Base-by-base conservation (phyloP, 2,888 invertebrate genomes). In the Calliopum simillimum region DNA sequence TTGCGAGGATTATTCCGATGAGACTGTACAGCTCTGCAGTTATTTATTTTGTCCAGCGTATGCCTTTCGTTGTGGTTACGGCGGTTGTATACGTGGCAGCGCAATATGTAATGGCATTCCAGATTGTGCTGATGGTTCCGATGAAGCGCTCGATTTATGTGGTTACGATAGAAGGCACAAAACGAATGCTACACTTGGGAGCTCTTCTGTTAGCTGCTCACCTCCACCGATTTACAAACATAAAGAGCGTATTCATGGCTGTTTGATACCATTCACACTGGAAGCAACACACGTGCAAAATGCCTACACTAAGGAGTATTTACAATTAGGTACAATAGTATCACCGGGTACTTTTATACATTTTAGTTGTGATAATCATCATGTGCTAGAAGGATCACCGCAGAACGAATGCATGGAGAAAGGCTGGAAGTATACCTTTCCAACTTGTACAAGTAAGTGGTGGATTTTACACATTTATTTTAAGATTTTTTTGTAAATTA, bases 41-140 rank as follows among this genome's bases (percentile, higher is more conserved):
- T 41, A 62, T 23, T 55, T 53, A 6, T 67, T 77, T 71, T 91
- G 91, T 76, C 86, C 87, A 0, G 73, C 80, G 0, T 88, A 87
- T 74, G 86, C 89, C 47, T 82, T 80, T 70, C 78, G 77, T 43
- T 85, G 85, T 70, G 80, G 79, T 19, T 84, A 78, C 33, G 78
- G 78, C 11, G 78, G 68, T 2, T 79, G 78, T 19, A 72, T 79
- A 49, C 41, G 2, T 13, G 44, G 65, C 25, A 51, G 51, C 14
- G 70, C 75, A 4, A 73, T 55, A 2, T 81, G 81, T 0, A 89
- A 90, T 74, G 87, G 88, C 2, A 87, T 12, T 1, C 19, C 5
- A 1, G 71, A 81, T 55, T 81, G 81, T 69, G 23, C 55, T 0
- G 81, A 82, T 71, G 74, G 73, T 3, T 79, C 80, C 0, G 82